Evolutionary conservation across 2,888 invertebrate genomes (phyloP).

Genomic region (Limnephilus auricula): DNA sequence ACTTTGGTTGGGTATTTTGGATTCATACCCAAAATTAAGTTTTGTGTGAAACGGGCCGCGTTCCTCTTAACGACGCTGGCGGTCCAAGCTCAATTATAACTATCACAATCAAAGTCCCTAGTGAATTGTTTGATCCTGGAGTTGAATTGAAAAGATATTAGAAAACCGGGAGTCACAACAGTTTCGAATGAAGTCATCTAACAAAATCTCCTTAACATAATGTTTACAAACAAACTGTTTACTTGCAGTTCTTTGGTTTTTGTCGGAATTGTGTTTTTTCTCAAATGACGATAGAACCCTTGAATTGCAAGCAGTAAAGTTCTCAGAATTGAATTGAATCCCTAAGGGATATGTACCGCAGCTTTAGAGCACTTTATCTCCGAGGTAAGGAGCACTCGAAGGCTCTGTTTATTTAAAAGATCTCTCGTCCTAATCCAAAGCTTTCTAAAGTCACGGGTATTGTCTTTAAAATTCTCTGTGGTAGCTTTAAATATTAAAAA

Average conservation of each 20-base stretch:
- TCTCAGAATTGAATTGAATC: slow-evolving; percentile 16
- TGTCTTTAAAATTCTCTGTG: background rate
- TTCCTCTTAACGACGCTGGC: too few relatives aligned
- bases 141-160: too few relatives aligned
- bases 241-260: background rate
- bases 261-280: background rate
- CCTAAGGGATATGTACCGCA: background rate
- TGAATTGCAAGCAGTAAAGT: slow-evolving; percentile 4
- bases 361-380: background rate
- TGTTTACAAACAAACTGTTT: background rate
- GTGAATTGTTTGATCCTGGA: too few relatives aligned
- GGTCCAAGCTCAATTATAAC: too few relatives aligned
- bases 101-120: too few relatives aligned
- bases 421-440: background rate
- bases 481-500: background rate
- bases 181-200: background rate
- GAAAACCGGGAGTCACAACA: background rate
- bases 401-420: slow-evolving; percentile 5
- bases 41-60: too few relatives aligned
- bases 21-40: too few relatives aligned
- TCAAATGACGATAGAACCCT: background rate
- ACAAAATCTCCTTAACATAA: background rate
- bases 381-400: background rate
- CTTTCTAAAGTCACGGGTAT: background rate
- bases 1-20: too few relatives aligned